Base-by-base conservation (phyloP, 1,140 invertebrate genomes). In the Asobara japonica region DNA sequence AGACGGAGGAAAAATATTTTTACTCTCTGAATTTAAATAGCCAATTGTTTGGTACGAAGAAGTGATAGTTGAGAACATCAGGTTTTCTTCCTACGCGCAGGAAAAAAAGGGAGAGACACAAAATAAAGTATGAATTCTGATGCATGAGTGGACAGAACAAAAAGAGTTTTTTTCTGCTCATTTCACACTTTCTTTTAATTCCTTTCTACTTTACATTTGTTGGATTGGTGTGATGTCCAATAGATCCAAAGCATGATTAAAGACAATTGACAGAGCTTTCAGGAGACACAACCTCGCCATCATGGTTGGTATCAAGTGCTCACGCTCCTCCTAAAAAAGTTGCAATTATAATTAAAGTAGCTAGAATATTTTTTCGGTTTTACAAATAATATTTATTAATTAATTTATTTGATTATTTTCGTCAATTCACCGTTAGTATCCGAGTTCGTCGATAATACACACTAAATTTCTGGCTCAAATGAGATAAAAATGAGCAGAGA, bases 401-500 rank as follows among this genome's bases (percentile, higher is more conserved):
- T 5, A 48, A 5, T 65, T 56, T 22, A 75, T 64, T 66, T 48
- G 41, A 27, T 72, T 41, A 27, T 84, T 83, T 89, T 87, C n/a
- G n/a, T n/a, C n/a, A n/a, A n/a, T n/a, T n/a, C n/a, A 93, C 92
- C 61, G 89, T 90, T 76, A 94, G 84, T 77, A 94, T 89, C 77
- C 90, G 89, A 56, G 90, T 89, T 82, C 89, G 89, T 71, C 90
- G 88, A 80, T 95, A 95, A 76, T 94, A 95, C 45, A 89, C 88
- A 77, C 93, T 94, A 74, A 93, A 92, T 11, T 88, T 79, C 38
- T 89, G 88, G n/a, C 91, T 90, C 74, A 93, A 84, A 25, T 82
- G 84, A 62, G 86, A 89, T 6, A 94, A 84, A 80, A 91, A 93
- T 60, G 83, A 84, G 67, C 91, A 90, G n/a, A 94, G 82, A 30